Evolutionary conservation across 2,113 vertebrate genomes (phyloP).

Genomic region (Rhodinocichla rosea): DNA sequence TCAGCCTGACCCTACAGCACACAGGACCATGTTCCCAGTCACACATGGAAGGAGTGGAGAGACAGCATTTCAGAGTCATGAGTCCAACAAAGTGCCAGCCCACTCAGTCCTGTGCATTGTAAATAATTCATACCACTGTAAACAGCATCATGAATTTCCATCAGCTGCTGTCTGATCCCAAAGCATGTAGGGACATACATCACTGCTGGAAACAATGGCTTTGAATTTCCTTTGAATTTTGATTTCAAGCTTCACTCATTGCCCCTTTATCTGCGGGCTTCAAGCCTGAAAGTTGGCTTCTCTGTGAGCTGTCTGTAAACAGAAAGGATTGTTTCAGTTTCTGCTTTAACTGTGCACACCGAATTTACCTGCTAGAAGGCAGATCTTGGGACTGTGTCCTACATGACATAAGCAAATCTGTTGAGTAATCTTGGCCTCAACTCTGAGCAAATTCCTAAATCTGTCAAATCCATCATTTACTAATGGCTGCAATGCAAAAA

Average conservation of each 20-base stretch:
- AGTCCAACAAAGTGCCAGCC: neutral
- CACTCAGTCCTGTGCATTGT: neutral
- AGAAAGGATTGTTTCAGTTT: neutral
- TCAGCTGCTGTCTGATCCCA: neutral
- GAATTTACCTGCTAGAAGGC: neutral
- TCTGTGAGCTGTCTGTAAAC: neutral
- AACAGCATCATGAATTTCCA: conserved; percentile 12
- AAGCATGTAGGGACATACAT: neutral
- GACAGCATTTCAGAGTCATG: accelerated
- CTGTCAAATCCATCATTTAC: neutral
- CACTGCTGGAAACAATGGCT: neutral
- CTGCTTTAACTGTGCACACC: neutral
- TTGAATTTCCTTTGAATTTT: neutral
- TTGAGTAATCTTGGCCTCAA: neutral
- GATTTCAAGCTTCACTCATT: neutral
- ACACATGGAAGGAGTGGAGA: accelerated
- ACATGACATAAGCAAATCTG: neutral
- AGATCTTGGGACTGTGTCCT: neutral
- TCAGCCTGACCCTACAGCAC: neutral
- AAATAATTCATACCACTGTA: neutral
- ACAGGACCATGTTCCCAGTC: neutral
- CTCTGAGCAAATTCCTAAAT: neutral
- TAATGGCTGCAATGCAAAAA: neutral
- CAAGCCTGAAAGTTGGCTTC: neutral
- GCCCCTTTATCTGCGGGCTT: neutral